Percentiles rank a stretch among this genome's conserved stretches.
These are phyloP conservation scores for Momotus momota DNA, from an alignment of 2,797 vertebrate species.

Conservation along the genomic window DNA sequence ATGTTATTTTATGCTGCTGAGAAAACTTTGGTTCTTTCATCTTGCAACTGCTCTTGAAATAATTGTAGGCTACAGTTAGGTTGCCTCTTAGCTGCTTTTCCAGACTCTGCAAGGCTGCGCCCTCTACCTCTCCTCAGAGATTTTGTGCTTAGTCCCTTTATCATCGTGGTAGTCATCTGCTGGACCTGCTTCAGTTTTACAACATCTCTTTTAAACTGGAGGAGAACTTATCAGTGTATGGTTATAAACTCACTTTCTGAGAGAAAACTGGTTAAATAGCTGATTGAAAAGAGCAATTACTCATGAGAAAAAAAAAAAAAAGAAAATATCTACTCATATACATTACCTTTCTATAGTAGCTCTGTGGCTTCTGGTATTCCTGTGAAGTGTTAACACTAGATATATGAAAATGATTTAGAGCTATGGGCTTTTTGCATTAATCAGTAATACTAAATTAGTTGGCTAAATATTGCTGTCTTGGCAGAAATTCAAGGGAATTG, in stretches of 20 bases:
- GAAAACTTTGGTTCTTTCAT: background rate
- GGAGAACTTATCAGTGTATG: background rate
- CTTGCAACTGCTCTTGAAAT: background rate
- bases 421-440: conserved; percentile 46
- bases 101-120: background rate
- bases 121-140: background rate
- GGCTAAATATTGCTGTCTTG: conserved; percentile 50
- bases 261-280: background rate
- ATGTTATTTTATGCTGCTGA: accelerated
- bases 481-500: conserved; percentile 15
- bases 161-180: background rate
- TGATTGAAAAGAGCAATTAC: conserved; percentile 3
- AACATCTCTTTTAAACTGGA: background rate
- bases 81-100: background rate
- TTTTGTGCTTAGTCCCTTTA: background rate
- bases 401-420: conserved; percentile 45
- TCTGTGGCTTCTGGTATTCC: conserved; percentile 21
- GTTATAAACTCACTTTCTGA: background rate
- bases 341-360: background rate
- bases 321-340: background rate
- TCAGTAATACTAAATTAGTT: conserved; percentile 57
- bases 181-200: background rate
- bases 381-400: conserved; percentile 42
- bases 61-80: background rate
- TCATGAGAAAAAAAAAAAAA: background rate